Conservation (phyloP, 2,113 vertebrate genomes). For the Polypterus senegalus region DNA sequence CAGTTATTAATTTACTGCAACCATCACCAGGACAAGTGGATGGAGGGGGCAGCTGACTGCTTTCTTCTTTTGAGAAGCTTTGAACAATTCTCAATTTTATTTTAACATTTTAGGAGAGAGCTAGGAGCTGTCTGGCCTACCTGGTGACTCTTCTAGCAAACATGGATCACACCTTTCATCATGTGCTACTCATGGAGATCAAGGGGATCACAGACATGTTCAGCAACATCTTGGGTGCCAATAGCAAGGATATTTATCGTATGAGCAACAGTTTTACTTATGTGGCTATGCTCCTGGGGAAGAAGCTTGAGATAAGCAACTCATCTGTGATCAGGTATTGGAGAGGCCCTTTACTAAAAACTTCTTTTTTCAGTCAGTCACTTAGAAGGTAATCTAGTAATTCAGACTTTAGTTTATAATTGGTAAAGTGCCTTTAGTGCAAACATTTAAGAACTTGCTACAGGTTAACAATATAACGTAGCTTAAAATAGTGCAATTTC, state of each 20-base stretch:
- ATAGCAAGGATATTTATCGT: slow-evolving; percentile 77
- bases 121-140: slow-evolving; percentile 62
- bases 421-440: no score
- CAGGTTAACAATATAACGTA: no score
- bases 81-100: not conserved
- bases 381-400: no score
- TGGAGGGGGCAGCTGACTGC: no score
- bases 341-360: not conserved
- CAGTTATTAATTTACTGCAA: no score
- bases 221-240: slow-evolving; percentile 55
- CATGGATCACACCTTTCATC: slow-evolving; percentile 80
- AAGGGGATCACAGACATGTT: slow-evolving; percentile 66
- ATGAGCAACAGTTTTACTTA: slow-evolving; percentile 89
- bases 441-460: no score
- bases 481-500: no score
- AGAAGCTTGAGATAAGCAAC: slow-evolving; percentile 45
- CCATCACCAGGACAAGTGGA: no score
- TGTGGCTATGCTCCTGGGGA: slow-evolving; percentile 63
- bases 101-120: slow-evolving; percentile 46
- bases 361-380: no score
- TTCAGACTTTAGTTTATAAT: no score
- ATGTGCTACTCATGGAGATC: slow-evolving; percentile 77
- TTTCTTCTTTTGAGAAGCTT: not conserved
- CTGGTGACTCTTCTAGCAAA: slow-evolving; percentile 74
- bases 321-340: slow-evolving; percentile 44